A percentile compares a stretch with the other conserved stretches of the same genome.
Evolutionary conservation across 2,888 invertebrate genomes (phyloP).

Genomic region (Apodemia mormo): DNA sequence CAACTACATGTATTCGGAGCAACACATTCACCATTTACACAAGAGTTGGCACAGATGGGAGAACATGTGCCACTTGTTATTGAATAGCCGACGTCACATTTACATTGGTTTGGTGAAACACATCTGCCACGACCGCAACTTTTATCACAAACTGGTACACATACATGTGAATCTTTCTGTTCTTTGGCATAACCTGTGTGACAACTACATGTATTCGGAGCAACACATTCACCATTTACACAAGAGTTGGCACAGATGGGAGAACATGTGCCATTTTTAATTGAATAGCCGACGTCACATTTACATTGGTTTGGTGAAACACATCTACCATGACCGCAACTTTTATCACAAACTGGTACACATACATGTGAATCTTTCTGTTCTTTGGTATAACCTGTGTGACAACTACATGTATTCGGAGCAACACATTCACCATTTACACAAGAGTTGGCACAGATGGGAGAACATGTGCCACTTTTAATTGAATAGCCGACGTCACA

Average conservation of each 20-base stretch:
- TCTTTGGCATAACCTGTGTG: not conserved
- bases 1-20: not conserved
- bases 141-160: constrained; percentile 37
- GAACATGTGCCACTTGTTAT: constrained; percentile 17
- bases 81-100: not conserved
- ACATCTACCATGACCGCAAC: constrained; percentile 52
- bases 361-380: constrained; percentile 26
- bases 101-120: constrained; percentile 26
- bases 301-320: constrained; percentile 26
- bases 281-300: no score
- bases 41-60: not conserved
- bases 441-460: not conserved
- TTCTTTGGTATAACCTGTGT: not conserved
- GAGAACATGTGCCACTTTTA: constrained; percentile 7
- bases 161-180: constrained; percentile 18
- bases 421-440: not conserved
- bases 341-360: constrained; percentile 37
- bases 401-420: not conserved
- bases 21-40: not conserved
- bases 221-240: not conserved
- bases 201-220: not conserved
- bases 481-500: constrained; percentile 33
- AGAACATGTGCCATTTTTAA: no score
- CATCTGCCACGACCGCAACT: constrained; percentile 38
- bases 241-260: not conserved